A percentile compares a stretch with the other conserved stretches of the same genome.
Conservation (phyloP, 2,797 vertebrate genomes). For the Sylvilagus floridanus region DNA sequence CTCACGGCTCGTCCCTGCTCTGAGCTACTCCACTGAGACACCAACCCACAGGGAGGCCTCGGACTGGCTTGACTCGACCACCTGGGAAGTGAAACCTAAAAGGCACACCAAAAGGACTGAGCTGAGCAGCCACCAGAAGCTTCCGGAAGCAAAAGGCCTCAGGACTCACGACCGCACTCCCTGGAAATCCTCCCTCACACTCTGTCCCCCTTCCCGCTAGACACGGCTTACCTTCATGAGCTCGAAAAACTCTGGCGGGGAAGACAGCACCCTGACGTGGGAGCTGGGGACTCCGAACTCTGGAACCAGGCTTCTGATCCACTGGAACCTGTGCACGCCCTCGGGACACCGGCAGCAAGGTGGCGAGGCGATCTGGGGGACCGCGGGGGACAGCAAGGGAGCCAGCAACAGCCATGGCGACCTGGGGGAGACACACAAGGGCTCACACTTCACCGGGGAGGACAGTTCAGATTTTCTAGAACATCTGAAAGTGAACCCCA, state of each 20-base stretch:
- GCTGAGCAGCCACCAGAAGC: neutral
- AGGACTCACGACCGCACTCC: neutral
- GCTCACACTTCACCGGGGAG: neutral
- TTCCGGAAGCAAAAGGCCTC: neutral
- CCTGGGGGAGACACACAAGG: constrained; percentile 84
- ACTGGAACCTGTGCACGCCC: constrained; percentile 92
- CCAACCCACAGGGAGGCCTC: neutral
- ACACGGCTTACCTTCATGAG: constrained; percentile 92
- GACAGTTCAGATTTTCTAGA: neutral
- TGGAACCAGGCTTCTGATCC: constrained; percentile 95
- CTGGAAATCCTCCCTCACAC: neutral
- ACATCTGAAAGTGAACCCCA: neutral
- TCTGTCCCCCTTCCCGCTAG: rapidly evolving
- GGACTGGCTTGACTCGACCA: neutral
- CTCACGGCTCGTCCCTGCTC: neutral
- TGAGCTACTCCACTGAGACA: neutral
- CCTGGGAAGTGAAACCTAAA: neutral
- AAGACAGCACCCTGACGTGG: constrained; percentile 92
- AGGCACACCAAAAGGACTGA: neutral
- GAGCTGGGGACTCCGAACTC: constrained; percentile 94
- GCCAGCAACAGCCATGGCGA: constrained; percentile 95
- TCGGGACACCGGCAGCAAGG: constrained; percentile 89
- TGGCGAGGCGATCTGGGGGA: constrained; percentile 85
- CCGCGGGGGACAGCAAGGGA: constrained; percentile 92
- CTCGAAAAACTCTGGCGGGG: constrained; percentile 96